Conservation (phyloP, 2,797 vertebrate species). For the Acrocephalus scirpaceus region DNA sequence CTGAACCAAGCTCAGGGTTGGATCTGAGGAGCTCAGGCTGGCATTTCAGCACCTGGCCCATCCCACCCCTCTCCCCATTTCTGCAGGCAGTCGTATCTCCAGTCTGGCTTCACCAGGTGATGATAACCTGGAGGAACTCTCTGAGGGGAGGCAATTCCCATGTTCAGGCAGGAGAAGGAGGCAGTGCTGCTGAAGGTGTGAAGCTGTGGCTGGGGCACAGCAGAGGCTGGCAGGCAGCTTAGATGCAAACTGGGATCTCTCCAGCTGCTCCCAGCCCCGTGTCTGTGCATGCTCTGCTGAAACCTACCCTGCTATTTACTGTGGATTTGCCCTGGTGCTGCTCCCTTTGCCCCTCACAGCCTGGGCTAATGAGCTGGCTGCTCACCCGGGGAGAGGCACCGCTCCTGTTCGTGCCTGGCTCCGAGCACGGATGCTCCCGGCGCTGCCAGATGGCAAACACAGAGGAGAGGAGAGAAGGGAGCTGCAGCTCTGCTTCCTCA, state of each 20-base stretch:
- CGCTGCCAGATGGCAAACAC: background rate
- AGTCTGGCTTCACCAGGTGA: background rate
- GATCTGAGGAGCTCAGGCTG: background rate
- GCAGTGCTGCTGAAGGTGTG: background rate
- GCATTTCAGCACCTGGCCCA: fast-evolving
- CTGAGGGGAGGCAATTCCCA: background rate
- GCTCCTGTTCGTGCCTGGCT: background rate
- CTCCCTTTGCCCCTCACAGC: background rate
- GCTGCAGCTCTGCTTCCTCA: background rate
- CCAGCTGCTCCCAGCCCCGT: background rate
- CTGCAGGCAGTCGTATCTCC: fast-evolving
- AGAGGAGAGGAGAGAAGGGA: background rate
- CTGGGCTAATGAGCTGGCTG: background rate
- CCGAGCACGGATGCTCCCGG: background rate
- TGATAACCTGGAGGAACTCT: background rate
- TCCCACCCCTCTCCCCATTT: background rate
- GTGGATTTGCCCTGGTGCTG: background rate
- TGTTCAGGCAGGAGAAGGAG: background rate
- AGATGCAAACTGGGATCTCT: fast-evolving
- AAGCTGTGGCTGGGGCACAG: background rate
- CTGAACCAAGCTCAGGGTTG: background rate
- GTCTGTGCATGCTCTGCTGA: fast-evolving
- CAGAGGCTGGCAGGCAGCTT: background rate
- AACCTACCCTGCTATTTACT: background rate
- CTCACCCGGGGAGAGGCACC: background rate